Conservation (phyloP, 2,888 invertebrate genomes). For the Fragum whitleyi region DNA sequence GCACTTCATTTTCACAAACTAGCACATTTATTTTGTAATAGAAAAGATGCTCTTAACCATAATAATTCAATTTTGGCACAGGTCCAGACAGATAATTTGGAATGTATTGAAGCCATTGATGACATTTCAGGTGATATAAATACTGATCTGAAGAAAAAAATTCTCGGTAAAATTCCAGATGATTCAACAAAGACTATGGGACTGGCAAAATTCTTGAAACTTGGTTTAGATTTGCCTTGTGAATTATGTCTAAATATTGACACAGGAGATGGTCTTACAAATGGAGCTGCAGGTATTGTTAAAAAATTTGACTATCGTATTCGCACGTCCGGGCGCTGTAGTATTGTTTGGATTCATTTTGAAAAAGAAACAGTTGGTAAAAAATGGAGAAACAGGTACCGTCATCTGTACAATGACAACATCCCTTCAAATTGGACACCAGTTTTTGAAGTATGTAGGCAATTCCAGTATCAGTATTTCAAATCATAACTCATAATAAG, state of each 20-base stretch:
- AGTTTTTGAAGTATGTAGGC: conserved; percentile 33
- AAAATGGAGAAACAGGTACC: conserved; percentile 38
- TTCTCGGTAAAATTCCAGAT: conserved; percentile 52
- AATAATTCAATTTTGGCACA: background rate
- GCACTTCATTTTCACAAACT: no score
- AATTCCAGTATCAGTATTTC: conserved; percentile 32
- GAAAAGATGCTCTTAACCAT: conserved; percentile 21
- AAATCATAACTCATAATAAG: conserved; percentile 38
- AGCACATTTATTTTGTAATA: conserved; percentile 21
- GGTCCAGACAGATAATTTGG: background rate
- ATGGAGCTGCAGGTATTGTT: conserved; percentile 63
- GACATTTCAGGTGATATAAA: conserved; percentile 50
- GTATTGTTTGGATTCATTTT: conserved; percentile 66
- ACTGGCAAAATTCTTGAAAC: conserved; percentile 31
- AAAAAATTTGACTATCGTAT: conserved; percentile 55
- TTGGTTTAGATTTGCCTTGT: conserved; percentile 45
- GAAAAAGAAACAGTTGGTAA: conserved; percentile 43
- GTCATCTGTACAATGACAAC: conserved; percentile 33
- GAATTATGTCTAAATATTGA: conserved; percentile 60
- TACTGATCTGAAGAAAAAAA: conserved; percentile 24
- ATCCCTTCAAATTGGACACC: conserved; percentile 41
- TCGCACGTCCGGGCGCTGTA: conserved; percentile 33
- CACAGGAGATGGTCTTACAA: conserved; percentile 64
- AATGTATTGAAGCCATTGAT: conserved; percentile 41
- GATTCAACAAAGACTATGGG: conserved; percentile 59